A percentile compares a stretch with the other conserved stretches of the same genome.
Conservation (phyloP, 2,888 invertebrate species). For the Loripinus fragilis region DNA sequence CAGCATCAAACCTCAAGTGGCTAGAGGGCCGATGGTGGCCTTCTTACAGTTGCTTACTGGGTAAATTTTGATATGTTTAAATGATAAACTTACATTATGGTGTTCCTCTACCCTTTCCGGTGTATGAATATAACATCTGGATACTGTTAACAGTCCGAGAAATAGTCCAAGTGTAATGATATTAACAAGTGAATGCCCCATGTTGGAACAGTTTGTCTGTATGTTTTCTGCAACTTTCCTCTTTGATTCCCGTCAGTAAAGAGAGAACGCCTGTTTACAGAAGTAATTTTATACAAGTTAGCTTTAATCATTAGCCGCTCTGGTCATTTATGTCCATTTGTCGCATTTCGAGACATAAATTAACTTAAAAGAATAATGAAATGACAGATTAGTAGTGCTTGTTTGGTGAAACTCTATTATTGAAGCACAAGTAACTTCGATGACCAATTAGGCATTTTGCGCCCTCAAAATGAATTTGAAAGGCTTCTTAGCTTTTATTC, state of each 20-base stretch:
- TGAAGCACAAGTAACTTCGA: not conserved
- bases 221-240: not conserved
- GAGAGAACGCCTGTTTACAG: not conserved
- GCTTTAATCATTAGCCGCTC: not conserved
- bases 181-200: not conserved
- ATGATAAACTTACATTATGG: too few relatives aligned
- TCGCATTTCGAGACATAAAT: not conserved
- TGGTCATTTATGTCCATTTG: slow-evolving; percentile 1
- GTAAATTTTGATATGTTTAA: too few relatives aligned
- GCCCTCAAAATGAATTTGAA: not conserved
- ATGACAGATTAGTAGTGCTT: not conserved
- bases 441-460: slow-evolving; percentile 7
- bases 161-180: not conserved
- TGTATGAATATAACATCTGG: not conserved
- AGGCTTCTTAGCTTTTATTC: not conserved
- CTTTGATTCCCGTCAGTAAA: not conserved
- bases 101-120: not conserved
- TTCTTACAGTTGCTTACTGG: too few relatives aligned
- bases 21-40: too few relatives aligned
- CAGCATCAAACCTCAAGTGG: too few relatives aligned
- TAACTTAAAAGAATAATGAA: not conserved
- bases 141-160: not conserved
- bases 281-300: not conserved
- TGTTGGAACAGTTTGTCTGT: not conserved
- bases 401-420: not conserved